Evolutionary conservation across 2,113 vertebrate genomes (phyloP), one percentile per base, ranked within the genome.

Genomic region (Dipodomys stephensi): DNA sequence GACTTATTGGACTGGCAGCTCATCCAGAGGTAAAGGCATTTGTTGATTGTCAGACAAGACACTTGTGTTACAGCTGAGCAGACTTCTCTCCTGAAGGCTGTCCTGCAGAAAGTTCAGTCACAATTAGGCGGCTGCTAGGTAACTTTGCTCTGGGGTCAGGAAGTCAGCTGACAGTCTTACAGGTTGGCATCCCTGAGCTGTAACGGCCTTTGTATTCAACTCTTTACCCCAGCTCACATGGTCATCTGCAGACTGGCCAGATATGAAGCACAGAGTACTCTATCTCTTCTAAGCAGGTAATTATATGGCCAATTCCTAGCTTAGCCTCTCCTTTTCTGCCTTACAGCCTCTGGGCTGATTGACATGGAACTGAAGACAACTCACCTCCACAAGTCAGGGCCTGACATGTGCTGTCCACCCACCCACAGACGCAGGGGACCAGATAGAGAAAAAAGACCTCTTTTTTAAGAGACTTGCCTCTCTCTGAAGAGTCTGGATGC

Each of bases 381-480:
- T 23, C 39, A 28, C 32, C n/a, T 57, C 57, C 35, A 64, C 44
- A n/a, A 64, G 28, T 32, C 39, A 23, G 30, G 16, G 46, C 44
- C 35, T 22, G 44, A 60, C 0, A 9, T 35, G 27, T 35, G 19
- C 0, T 44, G 18, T 64, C 30, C 6, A 1, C 71, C 32, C 30
- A 4, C 15, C 32, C 5, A 0, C 12, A 64, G 84, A n/a, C 11
- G 19, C 22, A 32, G 28, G 23, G 20, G 6, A 88, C 49, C 23
- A 4, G 35, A 35, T 3, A 1, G 73, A 85, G 32, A 39, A 39
- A 82, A 71, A 22, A 25, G 20, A 49, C 46, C 68, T 85, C 39
- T n/a, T 57, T 39, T 64, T 49, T 5, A 35, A 78, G 68, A 83
- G 67, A 90, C 5, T 32, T 6, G 22, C 19, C 53, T 57, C 62